Conservation (phyloP, 2,797 vertebrate species). For the Rhinoraja longicauda region DNA sequence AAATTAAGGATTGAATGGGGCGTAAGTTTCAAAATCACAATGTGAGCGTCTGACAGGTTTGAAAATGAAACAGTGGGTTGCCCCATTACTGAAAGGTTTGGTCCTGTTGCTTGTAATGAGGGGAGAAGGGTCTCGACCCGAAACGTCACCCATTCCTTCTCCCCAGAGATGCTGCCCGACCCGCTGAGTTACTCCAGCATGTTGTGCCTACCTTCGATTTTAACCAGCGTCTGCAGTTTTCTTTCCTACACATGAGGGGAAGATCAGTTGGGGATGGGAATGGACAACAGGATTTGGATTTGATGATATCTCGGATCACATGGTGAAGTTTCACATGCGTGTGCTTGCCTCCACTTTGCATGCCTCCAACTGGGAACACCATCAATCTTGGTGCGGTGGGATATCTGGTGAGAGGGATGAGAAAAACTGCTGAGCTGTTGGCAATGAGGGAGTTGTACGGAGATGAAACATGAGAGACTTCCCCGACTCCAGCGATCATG, state of each 20-base stretch:
- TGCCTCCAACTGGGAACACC: not conserved
- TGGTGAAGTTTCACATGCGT: not conserved
- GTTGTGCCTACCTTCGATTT: too few species aligned
- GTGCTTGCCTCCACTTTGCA: not conserved
- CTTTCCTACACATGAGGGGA: too few species aligned
- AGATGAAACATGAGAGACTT: not conserved
- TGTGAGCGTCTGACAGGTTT: not conserved
- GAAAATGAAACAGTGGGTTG: not conserved
- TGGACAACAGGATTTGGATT: not conserved
- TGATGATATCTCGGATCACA: not conserved
- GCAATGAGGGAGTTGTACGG: not conserved
- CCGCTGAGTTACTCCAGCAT: too few species aligned
- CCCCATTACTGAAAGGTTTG: not conserved
- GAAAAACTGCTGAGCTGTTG: not conserved
- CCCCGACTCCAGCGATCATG: not conserved
- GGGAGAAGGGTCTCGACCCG: too few species aligned
- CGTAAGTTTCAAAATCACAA: not conserved
- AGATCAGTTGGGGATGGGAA: not conserved
- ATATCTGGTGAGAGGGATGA: not conserved
- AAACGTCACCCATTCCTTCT: too few species aligned
- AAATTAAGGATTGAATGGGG: not conserved
- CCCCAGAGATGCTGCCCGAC: too few species aligned
- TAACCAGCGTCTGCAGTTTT: too few species aligned
- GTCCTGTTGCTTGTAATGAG: not conserved
- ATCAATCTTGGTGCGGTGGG: not conserved